These are phyloP conservation scores for Lerista edwardsae DNA, from an alignment of 2,797 vertebrate genomes.

Conservation along the genomic window DNA sequence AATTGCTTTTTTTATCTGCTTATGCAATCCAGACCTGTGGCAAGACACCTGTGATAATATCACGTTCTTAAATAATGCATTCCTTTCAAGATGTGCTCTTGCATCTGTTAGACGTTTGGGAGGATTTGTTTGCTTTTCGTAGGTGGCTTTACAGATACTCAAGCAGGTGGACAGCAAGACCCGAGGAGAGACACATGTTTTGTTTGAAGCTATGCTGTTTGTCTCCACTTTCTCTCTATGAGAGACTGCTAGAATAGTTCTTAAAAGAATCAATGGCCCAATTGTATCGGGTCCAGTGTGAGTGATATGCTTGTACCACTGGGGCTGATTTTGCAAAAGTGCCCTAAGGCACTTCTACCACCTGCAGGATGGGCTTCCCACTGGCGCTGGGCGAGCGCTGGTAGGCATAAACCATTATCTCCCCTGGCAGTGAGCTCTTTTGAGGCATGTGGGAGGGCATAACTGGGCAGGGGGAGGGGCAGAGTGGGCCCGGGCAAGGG, in stretches of 20 bases:
- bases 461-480: too few relatives aligned
- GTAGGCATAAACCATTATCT: too few relatives aligned
- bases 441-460: too few relatives aligned
- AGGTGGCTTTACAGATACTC: constrained; percentile 17
- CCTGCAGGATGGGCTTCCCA: too few relatives aligned
- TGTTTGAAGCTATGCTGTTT: background rate
- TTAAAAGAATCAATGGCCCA: too few relatives aligned
- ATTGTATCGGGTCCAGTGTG: too few relatives aligned
- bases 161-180: background rate
- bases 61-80: constrained; percentile 1
- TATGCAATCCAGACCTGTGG: background rate
- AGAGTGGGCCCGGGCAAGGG: too few relatives aligned
- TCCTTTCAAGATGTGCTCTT: background rate
- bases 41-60: constrained; percentile 25
- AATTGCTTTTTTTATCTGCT: constrained; percentile 8
- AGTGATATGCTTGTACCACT: too few relatives aligned
- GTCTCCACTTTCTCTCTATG: background rate
- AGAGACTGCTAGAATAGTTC: background rate
- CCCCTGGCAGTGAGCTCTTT: too few relatives aligned
- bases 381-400: too few relatives aligned
- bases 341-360: too few relatives aligned
- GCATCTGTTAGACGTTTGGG: background rate
- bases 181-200: background rate
- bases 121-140: background rate
- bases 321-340: too few relatives aligned